These are phyloP conservation scores for Amphibalanus amphitrite DNA, from an alignment of 1,140 invertebrate genomes.

Conservation along the genomic window DNA sequence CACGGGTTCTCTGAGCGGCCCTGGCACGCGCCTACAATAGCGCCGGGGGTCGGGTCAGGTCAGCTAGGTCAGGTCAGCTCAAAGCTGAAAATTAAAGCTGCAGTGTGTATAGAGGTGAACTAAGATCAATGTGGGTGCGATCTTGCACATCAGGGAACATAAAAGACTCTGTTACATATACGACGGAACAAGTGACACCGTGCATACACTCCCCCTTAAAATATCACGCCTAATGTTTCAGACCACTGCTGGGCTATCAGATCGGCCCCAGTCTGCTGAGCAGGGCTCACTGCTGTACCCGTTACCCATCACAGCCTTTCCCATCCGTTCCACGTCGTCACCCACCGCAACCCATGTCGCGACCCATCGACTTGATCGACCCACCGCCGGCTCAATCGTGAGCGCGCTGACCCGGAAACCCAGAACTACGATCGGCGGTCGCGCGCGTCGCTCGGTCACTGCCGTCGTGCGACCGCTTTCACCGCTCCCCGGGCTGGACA, in stretches of 20 bases:
- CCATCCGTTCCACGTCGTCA: too few relatives aligned
- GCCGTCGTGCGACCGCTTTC: neutral
- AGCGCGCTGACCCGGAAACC: neutral
- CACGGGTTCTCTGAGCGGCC: constrained; percentile 15
- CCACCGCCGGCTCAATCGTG: too few relatives aligned
- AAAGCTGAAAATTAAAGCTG: too few relatives aligned
- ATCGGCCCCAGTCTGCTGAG: neutral
- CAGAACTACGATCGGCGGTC: neutral
- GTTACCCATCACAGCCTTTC: neutral
- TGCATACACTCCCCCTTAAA: too few relatives aligned
- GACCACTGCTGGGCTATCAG: neutral
- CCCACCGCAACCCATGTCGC: too few relatives aligned
- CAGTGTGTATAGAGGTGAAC: neutral
- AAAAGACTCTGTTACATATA: too few relatives aligned
- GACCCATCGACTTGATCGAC: too few relatives aligned
- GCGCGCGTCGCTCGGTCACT: too few relatives aligned
- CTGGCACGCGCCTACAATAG: neutral
- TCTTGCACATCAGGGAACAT: neutral
- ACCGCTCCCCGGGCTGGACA: neutral
- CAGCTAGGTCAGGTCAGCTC: neutral
- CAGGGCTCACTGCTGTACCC: neutral
- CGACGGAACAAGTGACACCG: too few relatives aligned
- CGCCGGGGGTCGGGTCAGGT: neutral
- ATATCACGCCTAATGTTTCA: too few relatives aligned
- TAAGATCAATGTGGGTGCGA: neutral